A percentile compares a stretch with the other conserved stretches of the same genome.
phyloP scores from a whole-genome alignment of 2,888 invertebrate genomes.

The Stegana nigrithorax region DNA sequence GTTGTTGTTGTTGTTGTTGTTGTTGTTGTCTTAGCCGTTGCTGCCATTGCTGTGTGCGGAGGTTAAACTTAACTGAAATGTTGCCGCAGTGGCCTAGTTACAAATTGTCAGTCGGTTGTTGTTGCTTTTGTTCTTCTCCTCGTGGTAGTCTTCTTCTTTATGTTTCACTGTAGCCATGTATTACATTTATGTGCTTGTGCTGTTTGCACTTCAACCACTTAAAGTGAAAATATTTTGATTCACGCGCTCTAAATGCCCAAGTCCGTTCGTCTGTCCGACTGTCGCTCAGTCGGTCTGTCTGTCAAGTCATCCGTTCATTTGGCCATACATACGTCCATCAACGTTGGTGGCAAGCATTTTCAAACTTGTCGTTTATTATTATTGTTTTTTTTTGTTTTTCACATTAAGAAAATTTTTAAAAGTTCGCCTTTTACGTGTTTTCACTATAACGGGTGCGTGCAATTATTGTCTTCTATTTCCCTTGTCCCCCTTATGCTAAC shows the following conservation, averaged over 20 bases:
- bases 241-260: conserved; percentile 38
- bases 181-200: background rate
- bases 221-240: conserved; percentile 58
- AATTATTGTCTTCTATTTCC: too few relatives aligned
- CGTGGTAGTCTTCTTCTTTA: background rate
- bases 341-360: conserved; percentile 38
- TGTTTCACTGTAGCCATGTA: background rate
- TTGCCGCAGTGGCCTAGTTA: conserved; percentile 47
- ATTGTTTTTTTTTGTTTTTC: conserved; percentile 11
- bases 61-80: conserved; percentile 55
- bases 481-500: background rate
- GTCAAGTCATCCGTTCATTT: too few relatives aligned
- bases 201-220: conserved; percentile 28
- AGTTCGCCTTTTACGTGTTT: too few relatives aligned
- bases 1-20: conserved; percentile 7
- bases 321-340: too few relatives aligned
- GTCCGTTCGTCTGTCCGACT: background rate
- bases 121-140: background rate
- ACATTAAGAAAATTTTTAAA: conserved; percentile 2
- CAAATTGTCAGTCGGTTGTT: conserved; percentile 35
- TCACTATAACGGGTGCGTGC: too few relatives aligned
- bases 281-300: too few relatives aligned
- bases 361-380: conserved; percentile 5
- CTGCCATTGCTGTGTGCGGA: conserved; percentile 32
- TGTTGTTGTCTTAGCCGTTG: conserved; percentile 25